Evolutionary conservation across 2,888 invertebrate genomes (phyloP).

Genomic region (Epinotia demarniana): DNA sequence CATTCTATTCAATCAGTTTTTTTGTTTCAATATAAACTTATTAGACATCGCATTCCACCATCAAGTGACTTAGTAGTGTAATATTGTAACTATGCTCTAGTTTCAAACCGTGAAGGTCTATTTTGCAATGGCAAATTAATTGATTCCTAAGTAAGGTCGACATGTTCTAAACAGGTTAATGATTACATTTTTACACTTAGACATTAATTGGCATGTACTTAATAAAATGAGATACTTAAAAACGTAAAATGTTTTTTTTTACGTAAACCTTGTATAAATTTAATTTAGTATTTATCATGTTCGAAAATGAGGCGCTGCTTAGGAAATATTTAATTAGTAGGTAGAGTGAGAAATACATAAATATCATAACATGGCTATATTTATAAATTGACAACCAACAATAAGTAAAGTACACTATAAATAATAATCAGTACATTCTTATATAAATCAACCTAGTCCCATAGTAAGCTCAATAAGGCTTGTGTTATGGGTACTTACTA

Average conservation of each 20-base stretch:
- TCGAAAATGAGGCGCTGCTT: conserved; percentile 2
- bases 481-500: too few relatives aligned
- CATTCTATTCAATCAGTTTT: conserved; percentile 22
- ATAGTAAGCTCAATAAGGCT: too few relatives aligned
- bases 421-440: too few relatives aligned
- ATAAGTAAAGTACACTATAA: too few relatives aligned
- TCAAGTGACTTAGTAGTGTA: background rate
- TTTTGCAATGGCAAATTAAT: conserved; percentile 38
- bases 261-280: conserved; percentile 29
- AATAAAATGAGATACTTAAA: conserved; percentile 31
- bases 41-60: conserved; percentile 33
- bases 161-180: conserved; percentile 38
- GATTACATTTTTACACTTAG: conserved; percentile 31
- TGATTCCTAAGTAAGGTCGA: conserved; percentile 40
- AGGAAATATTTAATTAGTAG: conserved; percentile 4
- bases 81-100: conserved; percentile 26
- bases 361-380: too few relatives aligned
- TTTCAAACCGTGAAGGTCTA: conserved; percentile 28
- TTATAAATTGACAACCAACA: too few relatives aligned
- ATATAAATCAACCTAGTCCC: too few relatives aligned
- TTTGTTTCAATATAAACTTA: conserved; percentile 17
- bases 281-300: conserved; percentile 16
- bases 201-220: conserved; percentile 35
- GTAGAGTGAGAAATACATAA: conserved; percentile 4
- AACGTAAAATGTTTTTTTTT: conserved; percentile 9